Evolutionary conservation across 2,797 vertebrate species (phyloP).

Genomic region (Ctenochaetus hawaiiensis): DNA sequence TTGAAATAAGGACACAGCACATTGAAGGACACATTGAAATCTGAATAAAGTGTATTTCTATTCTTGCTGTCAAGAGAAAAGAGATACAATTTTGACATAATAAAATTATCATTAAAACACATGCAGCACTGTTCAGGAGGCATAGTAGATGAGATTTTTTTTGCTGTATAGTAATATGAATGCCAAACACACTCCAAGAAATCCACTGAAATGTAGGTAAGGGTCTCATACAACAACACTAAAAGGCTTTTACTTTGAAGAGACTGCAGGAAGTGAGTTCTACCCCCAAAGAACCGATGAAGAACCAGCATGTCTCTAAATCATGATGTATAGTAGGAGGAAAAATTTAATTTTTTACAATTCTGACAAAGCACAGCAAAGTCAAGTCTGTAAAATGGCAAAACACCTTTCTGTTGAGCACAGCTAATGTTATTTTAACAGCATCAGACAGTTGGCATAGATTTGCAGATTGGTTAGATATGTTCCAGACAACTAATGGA

Average conservation of each 20-base stretch:
- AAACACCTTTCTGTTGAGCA: slow-evolving; percentile 2
- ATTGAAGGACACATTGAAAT: no score
- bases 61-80: not conserved
- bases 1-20: not conserved
- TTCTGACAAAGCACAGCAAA: slow-evolving; percentile 4
- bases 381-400: not conserved
- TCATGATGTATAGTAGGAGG: not conserved
- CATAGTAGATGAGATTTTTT: not conserved
- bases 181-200: not conserved
- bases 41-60: not conserved
- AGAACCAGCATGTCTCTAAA: not conserved
- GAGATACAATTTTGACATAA: not conserved
- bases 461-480: no score
- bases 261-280: not conserved
- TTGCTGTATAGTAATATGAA: not conserved
- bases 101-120: not conserved
- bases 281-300: not conserved
- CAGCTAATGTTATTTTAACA: slow-evolving; percentile 14
- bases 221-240: not conserved
- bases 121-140: not conserved
- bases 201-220: not conserved
- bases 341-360: slow-evolving; percentile 1
- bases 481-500: no score
- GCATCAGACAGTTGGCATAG: no score
- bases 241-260: not conserved